Evolutionary conservation across 2,797 vertebrate genomes (phyloP).

Genomic region (Scyliorhinus canicula): DNA sequence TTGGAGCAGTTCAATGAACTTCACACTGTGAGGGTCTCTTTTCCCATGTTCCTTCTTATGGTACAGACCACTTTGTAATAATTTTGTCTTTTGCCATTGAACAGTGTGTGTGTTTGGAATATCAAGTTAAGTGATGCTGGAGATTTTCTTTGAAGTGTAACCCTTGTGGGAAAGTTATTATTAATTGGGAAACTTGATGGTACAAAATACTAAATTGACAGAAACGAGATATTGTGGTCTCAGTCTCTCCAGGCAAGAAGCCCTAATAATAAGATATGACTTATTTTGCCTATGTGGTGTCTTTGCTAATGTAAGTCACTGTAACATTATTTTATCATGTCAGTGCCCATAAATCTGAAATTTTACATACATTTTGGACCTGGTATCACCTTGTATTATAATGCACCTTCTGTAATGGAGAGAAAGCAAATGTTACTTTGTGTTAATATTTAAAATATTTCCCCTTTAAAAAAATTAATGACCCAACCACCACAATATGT

Average conservation of each 20-base stretch:
- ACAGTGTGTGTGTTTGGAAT: background rate
- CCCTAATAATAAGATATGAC: background rate
- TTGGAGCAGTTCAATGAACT: background rate
- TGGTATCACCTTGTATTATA: background rate
- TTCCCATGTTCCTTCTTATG: background rate
- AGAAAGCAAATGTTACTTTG: background rate
- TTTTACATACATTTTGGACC: background rate
- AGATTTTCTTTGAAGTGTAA: background rate
- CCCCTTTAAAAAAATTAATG: too few species aligned
- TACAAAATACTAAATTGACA: background rate
- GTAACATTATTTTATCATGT: background rate
- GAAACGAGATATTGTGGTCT: background rate
- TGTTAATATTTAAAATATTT: background rate
- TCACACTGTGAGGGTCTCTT: background rate
- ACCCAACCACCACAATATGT: too few species aligned
- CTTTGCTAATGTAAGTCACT: background rate
- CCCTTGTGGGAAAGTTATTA: background rate
- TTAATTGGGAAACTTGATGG: background rate
- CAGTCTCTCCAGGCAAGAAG: background rate
- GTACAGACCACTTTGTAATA: background rate
- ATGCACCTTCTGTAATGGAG: background rate
- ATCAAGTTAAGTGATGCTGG: background rate
- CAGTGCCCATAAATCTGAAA: background rate
- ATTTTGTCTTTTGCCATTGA: background rate
- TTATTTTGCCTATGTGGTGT: background rate